Conservation (phyloP, 1,140 invertebrate species). For the Megalonaias nervosa region DNA sequence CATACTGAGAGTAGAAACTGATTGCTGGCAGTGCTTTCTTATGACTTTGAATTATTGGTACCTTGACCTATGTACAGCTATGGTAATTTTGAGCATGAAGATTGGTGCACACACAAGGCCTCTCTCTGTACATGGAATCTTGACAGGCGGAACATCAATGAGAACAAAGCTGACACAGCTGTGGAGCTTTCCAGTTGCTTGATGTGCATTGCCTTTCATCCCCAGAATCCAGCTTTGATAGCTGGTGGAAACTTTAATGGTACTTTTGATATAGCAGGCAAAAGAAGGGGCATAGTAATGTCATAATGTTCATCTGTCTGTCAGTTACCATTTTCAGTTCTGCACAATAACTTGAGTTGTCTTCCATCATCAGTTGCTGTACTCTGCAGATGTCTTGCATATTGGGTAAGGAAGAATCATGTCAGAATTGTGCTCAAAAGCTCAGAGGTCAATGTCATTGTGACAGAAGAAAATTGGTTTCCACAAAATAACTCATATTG, state of each 20-base stretch:
- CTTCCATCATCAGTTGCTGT: too few species aligned
- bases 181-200: conserved; percentile 68
- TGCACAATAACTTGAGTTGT: too few species aligned
- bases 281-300: not conserved
- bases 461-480: too few species aligned
- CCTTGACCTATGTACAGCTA: conserved; percentile 41
- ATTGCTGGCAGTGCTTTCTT: too few species aligned
- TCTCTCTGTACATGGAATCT: conserved; percentile 70
- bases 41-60: too few species aligned
- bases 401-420: too few species aligned
- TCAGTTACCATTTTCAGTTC: too few species aligned
- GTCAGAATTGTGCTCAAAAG: not conserved
- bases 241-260: conserved; percentile 70
- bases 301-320: too few species aligned
- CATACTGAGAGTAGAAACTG: too few species aligned
- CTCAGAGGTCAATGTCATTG: too few species aligned
- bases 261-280: conserved; percentile 25
- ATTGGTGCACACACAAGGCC: conserved; percentile 70
- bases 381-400: too few species aligned
- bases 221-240: conserved; percentile 67
- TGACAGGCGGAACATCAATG: conserved; percentile 60
- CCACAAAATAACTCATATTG: too few species aligned
- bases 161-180: conserved; percentile 67
- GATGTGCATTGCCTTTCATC: conserved; percentile 69
- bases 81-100: conserved; percentile 70